Percentiles rank a stretch among this genome's conserved stretches.
These are phyloP conservation scores for Labeo rohita DNA, from an alignment of 2,113 vertebrate species.

Conservation along the genomic window DNA sequence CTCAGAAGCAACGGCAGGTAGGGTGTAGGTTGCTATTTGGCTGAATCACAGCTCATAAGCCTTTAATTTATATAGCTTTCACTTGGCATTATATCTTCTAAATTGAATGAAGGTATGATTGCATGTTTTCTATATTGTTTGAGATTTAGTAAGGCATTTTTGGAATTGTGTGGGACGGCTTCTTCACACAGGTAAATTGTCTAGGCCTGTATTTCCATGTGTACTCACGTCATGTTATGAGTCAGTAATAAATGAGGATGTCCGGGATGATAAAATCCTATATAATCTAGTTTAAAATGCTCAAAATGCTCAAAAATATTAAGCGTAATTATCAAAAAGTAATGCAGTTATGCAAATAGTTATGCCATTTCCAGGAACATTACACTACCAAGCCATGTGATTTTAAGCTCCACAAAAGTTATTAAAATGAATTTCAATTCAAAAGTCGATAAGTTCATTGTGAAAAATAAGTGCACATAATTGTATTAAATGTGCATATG, in stretches of 20 bases:
- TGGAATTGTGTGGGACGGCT: neutral
- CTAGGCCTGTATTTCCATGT: neutral
- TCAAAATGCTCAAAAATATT: no score
- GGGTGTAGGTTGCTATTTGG: constrained; percentile 20
- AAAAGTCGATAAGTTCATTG: neutral
- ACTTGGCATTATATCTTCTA: constrained; percentile 9
- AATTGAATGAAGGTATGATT: neutral
- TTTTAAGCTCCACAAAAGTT: no score
- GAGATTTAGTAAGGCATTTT: constrained; percentile 1
- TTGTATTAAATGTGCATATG: no score
- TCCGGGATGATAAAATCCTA: neutral
- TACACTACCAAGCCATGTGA: no score
- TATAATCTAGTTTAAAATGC: neutral
- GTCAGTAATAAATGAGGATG: neutral
- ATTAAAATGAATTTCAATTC: no score
- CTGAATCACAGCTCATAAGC: constrained; percentile 27
- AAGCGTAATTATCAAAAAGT: neutral
- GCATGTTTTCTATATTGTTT: neutral
- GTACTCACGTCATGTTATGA: neutral
- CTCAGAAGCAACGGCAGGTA: neutral
- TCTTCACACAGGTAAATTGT: neutral
- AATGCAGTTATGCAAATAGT: neutral
- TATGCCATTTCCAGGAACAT: no score
- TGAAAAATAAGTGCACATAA: neutral
- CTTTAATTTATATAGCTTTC: constrained; percentile 4